Evolutionary conservation across 2,113 vertebrate species (phyloP).

Genomic region (Chauna torquata): DNA sequence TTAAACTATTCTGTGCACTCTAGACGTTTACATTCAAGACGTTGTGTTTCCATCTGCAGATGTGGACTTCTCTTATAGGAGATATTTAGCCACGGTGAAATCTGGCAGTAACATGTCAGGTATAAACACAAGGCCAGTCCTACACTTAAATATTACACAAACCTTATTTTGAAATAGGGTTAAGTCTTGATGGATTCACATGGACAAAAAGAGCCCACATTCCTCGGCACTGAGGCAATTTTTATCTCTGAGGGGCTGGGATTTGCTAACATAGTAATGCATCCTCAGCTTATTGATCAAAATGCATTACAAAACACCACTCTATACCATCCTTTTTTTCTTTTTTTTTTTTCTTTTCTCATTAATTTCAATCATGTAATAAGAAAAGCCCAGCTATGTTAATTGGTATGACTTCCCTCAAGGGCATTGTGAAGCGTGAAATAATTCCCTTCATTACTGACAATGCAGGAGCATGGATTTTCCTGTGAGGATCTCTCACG

Average conservation of each 20-base stretch:
- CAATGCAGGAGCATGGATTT: constrained; percentile 22
- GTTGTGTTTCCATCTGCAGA: neutral
- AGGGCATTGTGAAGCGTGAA: constrained; percentile 49
- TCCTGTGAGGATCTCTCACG: constrained; percentile 12
- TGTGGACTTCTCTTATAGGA: neutral
- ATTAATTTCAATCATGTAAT: constrained; percentile 46
- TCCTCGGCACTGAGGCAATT: neutral
- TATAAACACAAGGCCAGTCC: neutral
- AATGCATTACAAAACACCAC: neutral
- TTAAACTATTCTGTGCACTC: neutral
- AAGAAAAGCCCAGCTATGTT: constrained; percentile 40
- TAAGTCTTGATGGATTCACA: neutral
- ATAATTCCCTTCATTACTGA: constrained; percentile 55
- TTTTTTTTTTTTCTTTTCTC: neutral
- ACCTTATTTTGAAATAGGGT: neutral
- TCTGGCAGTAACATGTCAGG: neutral
- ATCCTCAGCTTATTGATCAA: neutral
- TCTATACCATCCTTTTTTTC: neutral
- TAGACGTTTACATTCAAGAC: neutral
- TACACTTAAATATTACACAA: neutral
- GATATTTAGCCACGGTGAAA: neutral
- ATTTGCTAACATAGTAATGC: neutral
- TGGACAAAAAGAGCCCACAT: neutral
- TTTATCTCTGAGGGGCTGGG: neutral
- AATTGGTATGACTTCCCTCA: constrained; percentile 52